Evolutionary conservation across 2,113 vertebrate genomes (phyloP).

Genomic region (Clupea harengus): DNA sequence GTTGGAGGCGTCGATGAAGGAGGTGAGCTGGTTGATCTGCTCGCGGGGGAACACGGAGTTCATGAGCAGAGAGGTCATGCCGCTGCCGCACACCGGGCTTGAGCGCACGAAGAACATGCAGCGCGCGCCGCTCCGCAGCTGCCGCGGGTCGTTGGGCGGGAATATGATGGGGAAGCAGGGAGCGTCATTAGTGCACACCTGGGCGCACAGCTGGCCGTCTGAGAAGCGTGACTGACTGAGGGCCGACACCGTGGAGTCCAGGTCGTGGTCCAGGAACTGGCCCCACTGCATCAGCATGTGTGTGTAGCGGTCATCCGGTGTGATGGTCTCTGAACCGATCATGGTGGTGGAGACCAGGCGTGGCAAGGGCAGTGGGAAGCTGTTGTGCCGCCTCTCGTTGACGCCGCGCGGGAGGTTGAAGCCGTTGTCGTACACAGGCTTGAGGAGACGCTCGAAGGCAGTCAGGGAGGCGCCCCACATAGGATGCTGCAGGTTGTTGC

Average conservation of each 20-base stretch:
- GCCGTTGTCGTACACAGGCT: slow-evolving; percentile 94
- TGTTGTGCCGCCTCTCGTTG: slow-evolving; percentile 75
- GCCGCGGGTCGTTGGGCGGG: slow-evolving; percentile 82
- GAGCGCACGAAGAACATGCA: slow-evolving; percentile 99
- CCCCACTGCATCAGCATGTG: slow-evolving; percentile 99
- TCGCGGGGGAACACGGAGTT: slow-evolving; percentile 95
- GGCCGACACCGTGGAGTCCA: slow-evolving; percentile 90
- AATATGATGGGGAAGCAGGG: slow-evolving; percentile 94
- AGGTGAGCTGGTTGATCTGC: slow-evolving; percentile 97
- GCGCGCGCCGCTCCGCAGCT: slow-evolving; percentile 78
- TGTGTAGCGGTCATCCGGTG: slow-evolving; percentile 87
- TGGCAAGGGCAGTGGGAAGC: slow-evolving; percentile 82
- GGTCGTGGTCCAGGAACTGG: slow-evolving; percentile 95
- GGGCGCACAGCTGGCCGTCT: slow-evolving; percentile 88
- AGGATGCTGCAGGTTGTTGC: slow-evolving; percentile 97
- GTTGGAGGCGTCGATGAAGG: slow-evolving; percentile 93
- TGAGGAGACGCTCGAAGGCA: slow-evolving; percentile 92
- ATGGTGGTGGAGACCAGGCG: slow-evolving; percentile 88
- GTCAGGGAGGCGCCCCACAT: slow-evolving; percentile 98
- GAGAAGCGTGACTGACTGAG: slow-evolving; percentile 96
- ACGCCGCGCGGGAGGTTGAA: slow-evolving; percentile 91
- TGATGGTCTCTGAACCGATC: slow-evolving; percentile 89
- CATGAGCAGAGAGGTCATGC: slow-evolving; percentile 97
- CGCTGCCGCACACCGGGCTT: slow-evolving; percentile 94
- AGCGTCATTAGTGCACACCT: slow-evolving; percentile 88